phyloP scores from a whole-genome alignment of 92 coral and sea anemone genomes.

The Heteractis magnifica region DNA sequence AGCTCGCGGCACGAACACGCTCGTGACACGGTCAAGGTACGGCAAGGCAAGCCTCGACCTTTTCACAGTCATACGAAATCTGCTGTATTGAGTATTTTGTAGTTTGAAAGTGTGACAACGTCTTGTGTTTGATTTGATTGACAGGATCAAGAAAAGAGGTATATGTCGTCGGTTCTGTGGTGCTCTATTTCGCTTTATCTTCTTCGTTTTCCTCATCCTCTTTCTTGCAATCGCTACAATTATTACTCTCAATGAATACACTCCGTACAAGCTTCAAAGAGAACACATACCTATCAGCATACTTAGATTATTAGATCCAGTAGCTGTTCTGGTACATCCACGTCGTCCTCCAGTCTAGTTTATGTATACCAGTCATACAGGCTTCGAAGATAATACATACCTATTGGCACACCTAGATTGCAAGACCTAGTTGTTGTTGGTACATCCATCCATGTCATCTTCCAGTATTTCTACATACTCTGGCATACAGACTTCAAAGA shows the following conservation, averaged over 20 bases:
- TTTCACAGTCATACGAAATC: too few relatives aligned
- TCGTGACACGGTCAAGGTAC: too few relatives aligned
- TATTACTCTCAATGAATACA: constrained; percentile 23
- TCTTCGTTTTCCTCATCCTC: constrained; percentile 32
- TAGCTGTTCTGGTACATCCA: constrained; percentile 22
- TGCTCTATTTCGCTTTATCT: constrained; percentile 41
- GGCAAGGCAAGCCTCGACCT: too few relatives aligned
- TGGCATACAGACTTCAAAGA: neutral
- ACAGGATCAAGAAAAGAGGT: constrained; percentile 54
- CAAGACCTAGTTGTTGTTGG: constrained; percentile 29
- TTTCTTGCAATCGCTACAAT: constrained; percentile 26
- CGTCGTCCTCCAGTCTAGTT: constrained; percentile 10
- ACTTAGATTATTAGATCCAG: constrained; percentile 25
- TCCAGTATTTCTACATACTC: neutral
- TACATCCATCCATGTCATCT: constrained; percentile 3
- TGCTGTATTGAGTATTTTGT: too few relatives aligned
- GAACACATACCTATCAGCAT: constrained; percentile 25
- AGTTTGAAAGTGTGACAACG: too few relatives aligned
- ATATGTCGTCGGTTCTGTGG: constrained; percentile 53
- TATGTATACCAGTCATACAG: neutral
- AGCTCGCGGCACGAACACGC: too few relatives aligned
- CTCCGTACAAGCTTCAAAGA: constrained; percentile 34
- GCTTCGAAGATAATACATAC: neutral
- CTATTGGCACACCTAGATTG: neutral
- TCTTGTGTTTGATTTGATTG: neutral